Percentiles rank a stretch among this genome's conserved stretches.
phyloP scores from a whole-genome alignment of 2,888 invertebrate genomes.

The Axea sp. region DNA sequence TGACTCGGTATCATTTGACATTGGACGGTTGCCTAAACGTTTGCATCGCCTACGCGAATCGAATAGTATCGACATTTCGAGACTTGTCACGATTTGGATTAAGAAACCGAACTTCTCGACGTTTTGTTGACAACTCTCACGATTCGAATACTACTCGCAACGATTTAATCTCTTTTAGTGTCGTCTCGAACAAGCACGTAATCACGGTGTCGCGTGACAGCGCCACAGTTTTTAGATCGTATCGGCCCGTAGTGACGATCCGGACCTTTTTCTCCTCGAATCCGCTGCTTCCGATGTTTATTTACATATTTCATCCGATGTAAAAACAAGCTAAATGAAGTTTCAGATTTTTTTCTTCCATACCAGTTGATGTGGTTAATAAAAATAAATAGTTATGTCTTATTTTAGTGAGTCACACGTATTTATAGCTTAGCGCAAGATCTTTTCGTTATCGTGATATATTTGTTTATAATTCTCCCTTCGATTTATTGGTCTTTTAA shows the following conservation, averaged over 20 bases:
- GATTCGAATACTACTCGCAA: slow-evolving; percentile 55
- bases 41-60: slow-evolving; percentile 49
- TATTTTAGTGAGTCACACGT: slow-evolving; percentile 12
- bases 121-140: slow-evolving; percentile 63
- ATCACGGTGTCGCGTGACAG: slow-evolving; percentile 62
- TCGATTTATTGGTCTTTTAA: too few species aligned
- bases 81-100: slow-evolving; percentile 60
- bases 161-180: slow-evolving; percentile 60
- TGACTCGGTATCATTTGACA: slow-evolving; percentile 47
- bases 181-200: slow-evolving; percentile 58
- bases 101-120: slow-evolving; percentile 57
- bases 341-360: slow-evolving; percentile 4
- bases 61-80: slow-evolving; percentile 56
- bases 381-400: slow-evolving; percentile 22
- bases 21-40: slow-evolving; percentile 56
- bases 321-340: slow-evolving; percentile 34
- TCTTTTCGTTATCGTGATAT: too few species aligned
- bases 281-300: slow-evolving; percentile 46
- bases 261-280: slow-evolving; percentile 42
- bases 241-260: slow-evolving; percentile 46
- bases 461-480: too few species aligned
- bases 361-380: slow-evolving; percentile 3
- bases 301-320: slow-evolving; percentile 51
- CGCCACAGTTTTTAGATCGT: slow-evolving; percentile 58
- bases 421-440: slow-evolving; percentile 17